Evolutionary conservation across 1,140 invertebrate genomes (phyloP).

Genomic region (Zaprionus nigranus): DNA sequence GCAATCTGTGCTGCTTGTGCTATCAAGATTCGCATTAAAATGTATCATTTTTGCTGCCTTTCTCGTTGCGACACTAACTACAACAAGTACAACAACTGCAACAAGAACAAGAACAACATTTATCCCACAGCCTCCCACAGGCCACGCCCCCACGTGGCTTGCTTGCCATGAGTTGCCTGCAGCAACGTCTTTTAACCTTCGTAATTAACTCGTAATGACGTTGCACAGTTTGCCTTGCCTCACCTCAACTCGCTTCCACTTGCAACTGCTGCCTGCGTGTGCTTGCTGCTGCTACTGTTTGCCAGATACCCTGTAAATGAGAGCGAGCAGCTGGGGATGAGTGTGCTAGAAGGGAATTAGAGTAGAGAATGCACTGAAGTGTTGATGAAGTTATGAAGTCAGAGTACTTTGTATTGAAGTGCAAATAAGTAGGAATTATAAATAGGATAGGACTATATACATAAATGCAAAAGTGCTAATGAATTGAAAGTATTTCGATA

Average conservation of each 20-base stretch:
- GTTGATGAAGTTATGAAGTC: too few relatives aligned
- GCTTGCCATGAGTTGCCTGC: conserved; percentile 34
- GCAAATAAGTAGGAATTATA: too few relatives aligned
- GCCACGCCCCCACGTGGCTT: background rate
- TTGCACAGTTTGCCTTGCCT: conserved; percentile 52
- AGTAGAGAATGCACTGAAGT: background rate
- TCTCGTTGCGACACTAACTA: conserved; percentile 42
- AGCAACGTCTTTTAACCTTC: conserved; percentile 71
- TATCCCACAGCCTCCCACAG: conserved; percentile 18
- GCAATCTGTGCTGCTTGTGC: conserved; percentile 75
- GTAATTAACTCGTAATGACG: conserved; percentile 82
- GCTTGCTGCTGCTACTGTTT: conserved; percentile 34
- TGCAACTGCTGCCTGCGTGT: conserved; percentile 47
- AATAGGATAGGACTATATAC: too few relatives aligned
- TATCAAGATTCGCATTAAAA: conserved; percentile 85
- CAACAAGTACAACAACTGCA: conserved; percentile 34
- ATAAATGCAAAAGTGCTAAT: too few relatives aligned
- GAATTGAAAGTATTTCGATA: too few relatives aligned
- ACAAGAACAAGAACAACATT: conserved; percentile 38
- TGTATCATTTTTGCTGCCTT: conserved; percentile 83
- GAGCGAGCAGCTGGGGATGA: background rate
- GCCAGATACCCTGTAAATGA: background rate
- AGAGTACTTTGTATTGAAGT: too few relatives aligned
- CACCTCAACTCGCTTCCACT: conserved; percentile 11
- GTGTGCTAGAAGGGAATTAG: too few relatives aligned